A percentile compares a stretch with the other conserved stretches of the same genome.
Evolutionary conservation across 2,113 vertebrate species (phyloP).

Genomic region (Nymphicus hollandicus): DNA sequence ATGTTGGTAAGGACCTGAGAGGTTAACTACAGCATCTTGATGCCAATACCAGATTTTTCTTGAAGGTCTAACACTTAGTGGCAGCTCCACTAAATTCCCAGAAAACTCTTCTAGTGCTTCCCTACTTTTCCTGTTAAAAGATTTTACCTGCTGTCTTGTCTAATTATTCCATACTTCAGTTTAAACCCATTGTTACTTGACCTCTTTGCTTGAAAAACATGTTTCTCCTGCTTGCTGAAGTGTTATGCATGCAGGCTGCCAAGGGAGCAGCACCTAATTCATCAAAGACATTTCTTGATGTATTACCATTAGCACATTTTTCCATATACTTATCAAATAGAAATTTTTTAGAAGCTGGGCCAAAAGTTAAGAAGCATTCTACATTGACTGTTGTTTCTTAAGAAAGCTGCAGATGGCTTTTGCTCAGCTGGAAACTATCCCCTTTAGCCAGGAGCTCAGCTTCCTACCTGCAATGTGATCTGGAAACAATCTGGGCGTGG

Average conservation of each 20-base stretch:
- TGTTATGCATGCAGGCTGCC: not conserved
- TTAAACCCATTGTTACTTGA: not conserved
- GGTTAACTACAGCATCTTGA: not conserved
- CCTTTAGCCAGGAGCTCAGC: not conserved
- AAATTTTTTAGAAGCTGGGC: not conserved
- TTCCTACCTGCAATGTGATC: not conserved
- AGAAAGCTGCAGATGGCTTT: not conserved
- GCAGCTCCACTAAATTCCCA: not conserved
- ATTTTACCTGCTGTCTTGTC: not conserved
- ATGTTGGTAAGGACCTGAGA: not conserved
- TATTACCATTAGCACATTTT: not conserved
- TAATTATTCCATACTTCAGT: not conserved
- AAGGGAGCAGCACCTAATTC: not conserved
- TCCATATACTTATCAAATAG: not conserved
- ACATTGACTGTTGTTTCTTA: not conserved
- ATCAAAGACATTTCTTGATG: not conserved
- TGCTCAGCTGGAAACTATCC: not conserved
- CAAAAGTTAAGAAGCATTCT: not conserved
- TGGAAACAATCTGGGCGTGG: not conserved
- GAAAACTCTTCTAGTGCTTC: not conserved
- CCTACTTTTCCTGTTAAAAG: not conserved
- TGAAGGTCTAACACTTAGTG: not conserved
- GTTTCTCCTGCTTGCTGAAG: not conserved
- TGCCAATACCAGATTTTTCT: not conserved
- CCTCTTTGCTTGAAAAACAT: not conserved